phyloP scores from a whole-genome alignment of 2,888 invertebrate species.

The Netelia virgata region DNA sequence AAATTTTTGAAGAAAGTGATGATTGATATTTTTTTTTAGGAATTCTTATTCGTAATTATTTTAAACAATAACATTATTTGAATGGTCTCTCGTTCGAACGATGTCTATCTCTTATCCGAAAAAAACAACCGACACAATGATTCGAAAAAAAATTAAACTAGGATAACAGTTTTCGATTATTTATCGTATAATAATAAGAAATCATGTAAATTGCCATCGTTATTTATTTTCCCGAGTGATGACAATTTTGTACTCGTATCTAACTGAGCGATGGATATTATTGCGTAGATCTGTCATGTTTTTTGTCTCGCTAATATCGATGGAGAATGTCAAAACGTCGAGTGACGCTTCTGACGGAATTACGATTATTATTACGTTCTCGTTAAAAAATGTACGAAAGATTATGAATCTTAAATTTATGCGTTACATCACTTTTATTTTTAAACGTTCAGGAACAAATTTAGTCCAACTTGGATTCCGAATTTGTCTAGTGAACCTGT shows the following conservation, averaged over 20 bases:
- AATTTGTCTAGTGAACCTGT: too few species aligned
- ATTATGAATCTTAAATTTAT: not conserved
- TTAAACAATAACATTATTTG: not conserved
- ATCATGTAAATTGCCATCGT: slow-evolving; percentile 52
- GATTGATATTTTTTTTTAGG: slow-evolving; percentile 32
- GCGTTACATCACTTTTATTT: too few species aligned
- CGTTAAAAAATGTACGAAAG: not conserved
- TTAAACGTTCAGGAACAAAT: too few species aligned
- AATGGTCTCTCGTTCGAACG: not conserved
- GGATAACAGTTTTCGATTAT: slow-evolving; percentile 26
- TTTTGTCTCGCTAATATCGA: not conserved
- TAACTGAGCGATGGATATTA: not conserved
- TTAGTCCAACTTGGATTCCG: too few species aligned
- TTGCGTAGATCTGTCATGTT: not conserved
- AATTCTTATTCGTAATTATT: not conserved
- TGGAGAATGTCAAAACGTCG: not conserved
- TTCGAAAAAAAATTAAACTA: slow-evolving; percentile 5
- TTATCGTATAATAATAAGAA: slow-evolving; percentile 25
- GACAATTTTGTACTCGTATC: not conserved
- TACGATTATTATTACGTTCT: too few species aligned
- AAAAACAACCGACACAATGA: slow-evolving; percentile 5
- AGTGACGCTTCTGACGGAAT: too few species aligned
- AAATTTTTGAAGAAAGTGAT: not conserved
- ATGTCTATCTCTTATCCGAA: slow-evolving; percentile 12
- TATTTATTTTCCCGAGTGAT: slow-evolving; percentile 65